A percentile compares a stretch with the other conserved stretches of the same genome.
Conservation (phyloP, 1,140 invertebrate genomes). For the Chymomyza costata region DNA sequence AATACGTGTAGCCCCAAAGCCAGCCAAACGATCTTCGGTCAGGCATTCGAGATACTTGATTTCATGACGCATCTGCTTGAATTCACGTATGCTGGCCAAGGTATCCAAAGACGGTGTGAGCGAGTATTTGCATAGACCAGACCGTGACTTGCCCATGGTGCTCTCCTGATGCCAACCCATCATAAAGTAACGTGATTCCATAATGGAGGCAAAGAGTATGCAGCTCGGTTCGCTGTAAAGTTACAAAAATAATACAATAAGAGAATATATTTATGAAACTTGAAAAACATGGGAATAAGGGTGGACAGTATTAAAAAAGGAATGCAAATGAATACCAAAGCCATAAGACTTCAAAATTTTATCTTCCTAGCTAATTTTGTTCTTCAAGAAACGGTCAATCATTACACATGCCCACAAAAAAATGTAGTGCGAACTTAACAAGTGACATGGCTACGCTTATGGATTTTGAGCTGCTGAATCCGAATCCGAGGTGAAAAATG, state of each 20-base stretch:
- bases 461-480: too few relatives aligned
- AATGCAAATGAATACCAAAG: too few relatives aligned
- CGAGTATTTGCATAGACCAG: constrained; percentile 72
- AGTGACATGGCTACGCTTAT: too few relatives aligned
- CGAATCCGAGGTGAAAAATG: too few relatives aligned
- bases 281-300: not conserved
- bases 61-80: constrained; percentile 60
- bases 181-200: constrained; percentile 64
- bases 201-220: constrained; percentile 60
- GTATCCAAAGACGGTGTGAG: constrained; percentile 64
- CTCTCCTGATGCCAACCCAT: constrained; percentile 67
- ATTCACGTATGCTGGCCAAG: constrained; percentile 67
- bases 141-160: constrained; percentile 46
- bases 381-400: too few relatives aligned
- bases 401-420: too few relatives aligned
- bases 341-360: too few relatives aligned
- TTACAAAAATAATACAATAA: not conserved
- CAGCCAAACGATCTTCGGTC: constrained; percentile 63
- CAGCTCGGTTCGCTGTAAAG: constrained; percentile 35
- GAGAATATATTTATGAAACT: not conserved
- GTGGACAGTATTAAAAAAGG: too few relatives aligned
- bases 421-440: too few relatives aligned
- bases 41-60: constrained; percentile 58
- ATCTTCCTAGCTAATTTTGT: too few relatives aligned
- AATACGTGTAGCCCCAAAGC: constrained; percentile 53